Conservation (phyloP, 2,797 vertebrate genomes). For the Merluccius polli region DNA sequence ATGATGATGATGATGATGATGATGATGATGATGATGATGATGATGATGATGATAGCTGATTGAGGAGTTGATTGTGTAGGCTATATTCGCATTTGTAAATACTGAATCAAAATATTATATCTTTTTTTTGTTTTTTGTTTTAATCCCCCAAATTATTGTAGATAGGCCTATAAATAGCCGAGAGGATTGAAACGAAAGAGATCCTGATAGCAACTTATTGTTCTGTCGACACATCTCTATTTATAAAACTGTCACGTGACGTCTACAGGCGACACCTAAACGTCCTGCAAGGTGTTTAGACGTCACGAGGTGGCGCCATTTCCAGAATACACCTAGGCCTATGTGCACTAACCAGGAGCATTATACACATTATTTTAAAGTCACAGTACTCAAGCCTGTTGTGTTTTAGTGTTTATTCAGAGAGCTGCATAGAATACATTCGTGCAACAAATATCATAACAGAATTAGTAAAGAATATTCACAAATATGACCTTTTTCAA, state of each 20-base stretch:
- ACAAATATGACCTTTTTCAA: conserved; percentile 25
- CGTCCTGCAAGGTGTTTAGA: not conserved
- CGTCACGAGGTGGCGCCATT: not conserved
- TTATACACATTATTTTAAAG: not conserved
- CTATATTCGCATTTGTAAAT: not conserved
- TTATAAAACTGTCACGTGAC: not conserved
- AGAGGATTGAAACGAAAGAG: too few species aligned
- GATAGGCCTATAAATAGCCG: too few species aligned
- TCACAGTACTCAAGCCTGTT: not conserved
- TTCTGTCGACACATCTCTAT: too few species aligned
- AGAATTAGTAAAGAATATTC: conserved; percentile 36
- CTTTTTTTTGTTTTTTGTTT: too few species aligned
- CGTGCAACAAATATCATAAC: conserved; percentile 30
- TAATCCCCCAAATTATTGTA: too few species aligned
- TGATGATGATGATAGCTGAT: not conserved
- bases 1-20: too few species aligned
- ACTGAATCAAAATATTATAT: not conserved
- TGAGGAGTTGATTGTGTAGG: not conserved
- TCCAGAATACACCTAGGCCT: not conserved
- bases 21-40: too few species aligned
- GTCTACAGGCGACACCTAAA: not conserved
- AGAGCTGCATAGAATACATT: conserved; percentile 32
- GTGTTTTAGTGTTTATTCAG: conserved; percentile 58
- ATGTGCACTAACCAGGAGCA: not conserved
- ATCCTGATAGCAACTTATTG: too few species aligned